These are phyloP conservation scores for Orthosia cruda DNA, from an alignment of 2,888 invertebrate genomes.

Conservation along the genomic window DNA sequence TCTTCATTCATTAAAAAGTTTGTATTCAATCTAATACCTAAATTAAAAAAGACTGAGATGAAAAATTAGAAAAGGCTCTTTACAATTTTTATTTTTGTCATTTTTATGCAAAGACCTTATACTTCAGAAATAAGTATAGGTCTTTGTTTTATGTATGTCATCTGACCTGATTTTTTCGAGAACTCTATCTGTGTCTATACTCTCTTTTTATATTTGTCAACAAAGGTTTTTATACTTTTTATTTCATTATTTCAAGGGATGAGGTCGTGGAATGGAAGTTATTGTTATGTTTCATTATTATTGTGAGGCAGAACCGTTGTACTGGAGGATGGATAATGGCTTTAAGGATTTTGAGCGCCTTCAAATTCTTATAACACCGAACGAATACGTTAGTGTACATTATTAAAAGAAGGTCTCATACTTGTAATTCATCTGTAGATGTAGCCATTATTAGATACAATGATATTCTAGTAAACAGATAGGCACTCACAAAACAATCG, in stretches of 20 bases:
- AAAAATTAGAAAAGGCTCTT: background rate
- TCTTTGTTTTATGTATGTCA: too few relatives aligned
- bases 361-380: background rate
- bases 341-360: too few relatives aligned
- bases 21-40: background rate
- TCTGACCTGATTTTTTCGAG: fast-evolving
- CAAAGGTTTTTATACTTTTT: background rate
- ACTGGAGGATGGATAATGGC: too few relatives aligned
- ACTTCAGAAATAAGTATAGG: too few relatives aligned
- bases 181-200: too few relatives aligned
- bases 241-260: background rate
- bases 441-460: background rate
- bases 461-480: too few relatives aligned
- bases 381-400: background rate
- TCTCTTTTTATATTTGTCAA: background rate
- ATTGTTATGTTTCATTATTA: background rate
- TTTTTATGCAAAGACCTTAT: too few relatives aligned
- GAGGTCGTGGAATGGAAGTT: background rate
- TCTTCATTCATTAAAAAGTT: background rate
- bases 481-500: too few relatives aligned
- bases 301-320: background rate
- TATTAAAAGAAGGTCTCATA: background rate
- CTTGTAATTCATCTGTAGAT: background rate
- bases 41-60: background rate
- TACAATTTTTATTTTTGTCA: too few relatives aligned